phyloP scores from a whole-genome alignment of 2,888 invertebrate species.

The Lasioglossum vierecki region DNA sequence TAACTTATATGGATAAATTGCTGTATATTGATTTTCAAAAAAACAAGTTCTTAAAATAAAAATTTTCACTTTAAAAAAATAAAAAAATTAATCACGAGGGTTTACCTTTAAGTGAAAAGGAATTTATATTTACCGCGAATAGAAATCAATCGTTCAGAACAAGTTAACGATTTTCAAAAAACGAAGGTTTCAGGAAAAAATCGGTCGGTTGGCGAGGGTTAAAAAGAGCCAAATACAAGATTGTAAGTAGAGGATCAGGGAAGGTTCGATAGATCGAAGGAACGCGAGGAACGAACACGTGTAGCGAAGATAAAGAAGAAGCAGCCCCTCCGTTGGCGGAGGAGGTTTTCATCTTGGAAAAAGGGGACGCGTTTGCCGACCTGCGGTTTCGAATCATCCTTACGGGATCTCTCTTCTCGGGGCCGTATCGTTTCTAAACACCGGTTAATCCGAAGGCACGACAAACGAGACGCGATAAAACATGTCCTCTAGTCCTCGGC shows the following conservation, averaged over 20 bases:
- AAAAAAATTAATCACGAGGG: not conserved
- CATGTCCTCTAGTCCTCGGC: conserved; percentile 32
- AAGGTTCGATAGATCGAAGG: not conserved
- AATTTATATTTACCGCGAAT: not conserved
- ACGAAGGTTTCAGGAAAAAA: not conserved
- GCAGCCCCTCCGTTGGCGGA: not conserved
- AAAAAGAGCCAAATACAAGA: not conserved
- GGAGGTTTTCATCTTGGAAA: conserved; percentile 22
- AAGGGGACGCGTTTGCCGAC: conserved; percentile 50
- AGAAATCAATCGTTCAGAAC: not conserved
- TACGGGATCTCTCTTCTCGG: conserved; percentile 44
- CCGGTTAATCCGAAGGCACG: conserved; percentile 76
- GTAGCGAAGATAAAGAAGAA: conserved; percentile 12
- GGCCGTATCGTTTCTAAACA: conserved; percentile 73
- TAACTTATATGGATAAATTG: too few relatives aligned
- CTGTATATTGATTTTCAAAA: too few relatives aligned
- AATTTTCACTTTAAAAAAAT: not conserved
- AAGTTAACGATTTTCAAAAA: not conserved
- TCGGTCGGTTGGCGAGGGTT: not conserved
- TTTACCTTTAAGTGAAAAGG: not conserved
- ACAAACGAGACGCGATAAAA: conserved; percentile 73
- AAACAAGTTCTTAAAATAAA: not conserved
- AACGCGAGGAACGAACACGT: conserved; percentile 14
- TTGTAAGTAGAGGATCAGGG: not conserved
- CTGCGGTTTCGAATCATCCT: conserved; percentile 66